Conservation (phyloP, 2,888 invertebrate species). For the Linhomoeus sp. region DNA sequence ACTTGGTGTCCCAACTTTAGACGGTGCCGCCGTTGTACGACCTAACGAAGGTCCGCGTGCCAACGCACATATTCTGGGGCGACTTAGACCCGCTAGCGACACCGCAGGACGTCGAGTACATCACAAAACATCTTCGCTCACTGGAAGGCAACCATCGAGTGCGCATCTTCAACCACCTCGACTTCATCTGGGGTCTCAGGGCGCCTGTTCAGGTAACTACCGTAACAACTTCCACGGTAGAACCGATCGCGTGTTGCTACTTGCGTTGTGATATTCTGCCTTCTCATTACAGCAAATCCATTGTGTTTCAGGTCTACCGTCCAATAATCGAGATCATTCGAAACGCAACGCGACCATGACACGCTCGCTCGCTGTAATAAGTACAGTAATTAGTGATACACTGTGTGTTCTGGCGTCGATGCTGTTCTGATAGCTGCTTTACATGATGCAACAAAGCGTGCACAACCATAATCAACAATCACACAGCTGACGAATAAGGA, state of each 20-base stretch:
- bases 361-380: too few relatives aligned
- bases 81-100: slow-evolving; percentile 52
- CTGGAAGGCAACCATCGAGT: not conserved
- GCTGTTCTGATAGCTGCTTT: too few relatives aligned
- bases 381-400: too few relatives aligned
- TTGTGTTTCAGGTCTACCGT: not conserved
- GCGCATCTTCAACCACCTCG: not conserved
- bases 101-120: slow-evolving; percentile 17
- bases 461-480: too few relatives aligned
- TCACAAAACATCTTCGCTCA: not conserved
- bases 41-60: slow-evolving; percentile 18
- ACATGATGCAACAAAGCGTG: too few relatives aligned
- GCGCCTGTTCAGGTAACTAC: not conserved
- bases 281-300: too few relatives aligned
- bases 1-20: too few relatives aligned
- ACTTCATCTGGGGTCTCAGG: not conserved
- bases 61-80: slow-evolving; percentile 44
- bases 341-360: not conserved
- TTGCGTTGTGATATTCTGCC: too few relatives aligned
- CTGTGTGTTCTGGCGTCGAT: too few relatives aligned
- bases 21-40: slow-evolving; percentile 27
- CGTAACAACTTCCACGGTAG: too few relatives aligned
- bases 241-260: too few relatives aligned
- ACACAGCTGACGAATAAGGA: too few relatives aligned
- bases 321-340: not conserved